Evolutionary conservation across 1,140 invertebrate genomes (phyloP), one percentile per base, ranked within the genome.

Genomic region (Drosophila triauraria): DNA sequence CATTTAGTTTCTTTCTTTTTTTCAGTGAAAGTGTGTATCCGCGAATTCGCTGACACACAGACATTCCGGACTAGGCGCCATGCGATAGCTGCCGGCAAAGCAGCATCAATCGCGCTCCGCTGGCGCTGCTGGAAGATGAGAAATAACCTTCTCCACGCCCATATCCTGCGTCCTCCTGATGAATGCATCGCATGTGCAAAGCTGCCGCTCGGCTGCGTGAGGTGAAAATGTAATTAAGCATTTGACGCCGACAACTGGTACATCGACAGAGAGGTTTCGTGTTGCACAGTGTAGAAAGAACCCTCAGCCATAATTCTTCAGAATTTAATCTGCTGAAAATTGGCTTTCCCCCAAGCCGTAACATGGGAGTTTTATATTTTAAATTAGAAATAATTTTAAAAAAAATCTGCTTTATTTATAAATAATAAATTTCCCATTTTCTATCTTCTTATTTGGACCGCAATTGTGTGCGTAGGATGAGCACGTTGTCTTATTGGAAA

Each of bases 161-260:
- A 79, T 86, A 82, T 72, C 30, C 77, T 57, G 67, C 30, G 27
- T 38, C 44, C 51, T 63, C 48, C 51, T 87, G 84, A 87, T 87
- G 84, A 74, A 87, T 87, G 80, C 79, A 80, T 71, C 71, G 80
- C 71, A 62, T 74, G 64, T 64, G 75, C 57, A 79, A 47, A 50
- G 57, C 58, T 50, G 50, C 17, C 30, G 43, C 57, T 54, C 54
- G 60, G 6, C 44, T 80, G 71, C 80, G 81, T 84, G 81, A 60
- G 69, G 23, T 63, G 81, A 74, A 90, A 90, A 88, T 90, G 84
- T 90, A 90, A 88, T 88, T 88, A 88, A 85, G 85, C 85, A 72
- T 80, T 88, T 71, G 60, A 65, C 32, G 61, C 59, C 40, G 50
- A 57, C 46, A 40, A 30, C 27, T 30, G 27, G 27, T 6, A 30